Evolutionary conservation across 2,113 vertebrate genomes (phyloP), one percentile per base, ranked within the genome.

Genomic region (Coregonus clupeaformis): DNA sequence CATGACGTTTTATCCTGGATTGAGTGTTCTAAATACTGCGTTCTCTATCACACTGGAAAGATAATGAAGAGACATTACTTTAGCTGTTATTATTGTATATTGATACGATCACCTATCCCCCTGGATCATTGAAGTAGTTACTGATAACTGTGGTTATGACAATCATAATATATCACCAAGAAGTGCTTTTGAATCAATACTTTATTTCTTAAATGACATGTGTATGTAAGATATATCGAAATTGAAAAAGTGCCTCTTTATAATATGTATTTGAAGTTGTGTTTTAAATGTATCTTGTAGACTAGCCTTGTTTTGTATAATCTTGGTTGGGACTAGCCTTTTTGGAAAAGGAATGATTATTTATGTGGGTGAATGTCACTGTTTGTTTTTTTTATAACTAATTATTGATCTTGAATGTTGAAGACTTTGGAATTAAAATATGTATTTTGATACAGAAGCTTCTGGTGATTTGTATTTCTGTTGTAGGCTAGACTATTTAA

Each of bases 381-480:
- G 60, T 77, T 71, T 29, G 57, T 9, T 11, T 24, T 70, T 75
- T 72, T 18, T 74, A 69, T 88, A 83, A 87, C 85, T 80, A 77
- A 32, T 80, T 71, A 80, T 69, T 90, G 25, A 16, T 66, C 4
- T 32, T 25, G 90, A 89, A 88, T 66, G 29, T 66, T 25, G 91
- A 89, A 85, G 72, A 77, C 18, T 86, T 18, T 52, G 49, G 16
- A 83, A 82, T 62, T 20, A 14, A 1, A 55, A 25, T 24, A 14
- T 65, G 63, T 29, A 27, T 65, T 13, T 74, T 18, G 22, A 45
- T n/a, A 64, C 74, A 47, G n/a, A 68, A n/a, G 16, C 66, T 22
- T 71, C 12, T 25, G n/a, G 22, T 1, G 25, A 27, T 22, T 25
- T 22, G 57, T 42, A 42, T 42, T 42, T 36, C 36, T 36, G 36